Conservation (phyloP, 2,888 invertebrate genomes). For the Brenthis daphne region DNA sequence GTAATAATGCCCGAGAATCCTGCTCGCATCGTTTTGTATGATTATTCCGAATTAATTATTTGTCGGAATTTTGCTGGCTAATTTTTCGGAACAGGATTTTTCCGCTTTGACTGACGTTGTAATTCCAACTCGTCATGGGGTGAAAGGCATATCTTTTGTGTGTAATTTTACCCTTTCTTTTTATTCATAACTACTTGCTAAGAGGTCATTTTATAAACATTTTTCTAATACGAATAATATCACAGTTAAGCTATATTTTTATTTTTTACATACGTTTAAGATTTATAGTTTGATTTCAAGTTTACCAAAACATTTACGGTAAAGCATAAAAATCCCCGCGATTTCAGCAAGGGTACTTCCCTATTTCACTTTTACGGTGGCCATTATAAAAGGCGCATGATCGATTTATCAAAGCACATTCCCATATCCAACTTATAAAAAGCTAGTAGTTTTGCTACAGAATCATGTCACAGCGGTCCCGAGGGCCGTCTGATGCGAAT, state of each 20-base stretch:
- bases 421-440: slow-evolving; percentile 61
- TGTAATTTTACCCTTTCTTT: slow-evolving; percentile 33
- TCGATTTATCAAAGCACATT: slow-evolving; percentile 55
- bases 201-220: background rate
- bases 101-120: slow-evolving; percentile 80
- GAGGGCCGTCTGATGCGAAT: slow-evolving; percentile 71
- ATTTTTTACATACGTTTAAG: background rate
- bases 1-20: slow-evolving; percentile 79
- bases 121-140: slow-evolving; percentile 72
- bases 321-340: slow-evolving; percentile 9
- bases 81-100: slow-evolving; percentile 81
- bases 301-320: background rate
- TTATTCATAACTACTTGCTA: slow-evolving; percentile 20
- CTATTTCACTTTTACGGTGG: slow-evolving; percentile 25
- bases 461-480: slow-evolving; percentile 70
- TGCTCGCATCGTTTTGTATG: slow-evolving; percentile 81
- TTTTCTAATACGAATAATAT: background rate
- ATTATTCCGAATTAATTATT: slow-evolving; percentile 83
- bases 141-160: slow-evolving; percentile 44
- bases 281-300: background rate
- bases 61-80: slow-evolving; percentile 79
- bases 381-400: slow-evolving; percentile 41
- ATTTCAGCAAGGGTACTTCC: slow-evolving; percentile 18
- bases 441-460: slow-evolving; percentile 63
- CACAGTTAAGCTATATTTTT: background rate